These are phyloP conservation scores for Loris lydekkerianus DNA, from an alignment of 2,797 vertebrate genomes.

Conservation along the genomic window DNA sequence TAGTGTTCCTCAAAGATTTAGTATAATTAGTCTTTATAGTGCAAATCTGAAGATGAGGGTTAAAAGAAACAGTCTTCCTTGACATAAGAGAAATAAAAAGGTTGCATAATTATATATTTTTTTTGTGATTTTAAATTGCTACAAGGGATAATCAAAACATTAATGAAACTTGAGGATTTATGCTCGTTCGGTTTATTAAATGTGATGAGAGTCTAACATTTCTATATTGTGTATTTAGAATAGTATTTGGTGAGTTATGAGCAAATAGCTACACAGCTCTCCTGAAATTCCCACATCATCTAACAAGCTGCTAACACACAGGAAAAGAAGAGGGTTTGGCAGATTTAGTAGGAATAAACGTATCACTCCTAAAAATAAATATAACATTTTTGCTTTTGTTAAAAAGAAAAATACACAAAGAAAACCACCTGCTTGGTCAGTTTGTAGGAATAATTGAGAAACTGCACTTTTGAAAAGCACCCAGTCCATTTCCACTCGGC, in stretches of 20 bases:
- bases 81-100: too few species aligned
- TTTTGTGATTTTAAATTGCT: neutral
- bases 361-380: neutral
- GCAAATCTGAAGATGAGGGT: fast-evolving
- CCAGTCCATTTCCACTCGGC: neutral
- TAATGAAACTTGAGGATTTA: fast-evolving
- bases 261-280: neutral
- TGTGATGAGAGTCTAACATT: too few species aligned
- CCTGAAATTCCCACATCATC: neutral
- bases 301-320: neutral
- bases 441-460: neutral
- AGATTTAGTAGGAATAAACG: neutral
- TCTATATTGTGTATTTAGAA: neutral
- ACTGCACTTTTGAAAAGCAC: fast-evolving
- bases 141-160: fast-evolving
- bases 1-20: too few species aligned
- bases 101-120: neutral
- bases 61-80: neutral
- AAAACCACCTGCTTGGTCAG: too few species aligned
- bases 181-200: too few species aligned
- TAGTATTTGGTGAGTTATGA: too few species aligned
- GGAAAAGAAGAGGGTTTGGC: neutral
- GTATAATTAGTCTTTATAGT: neutral
- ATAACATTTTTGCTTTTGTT: neutral
- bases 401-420: neutral